These are phyloP conservation scores for Ranitomeya variabilis DNA, from an alignment of 2,113 vertebrate genomes.

Conservation along the genomic window DNA sequence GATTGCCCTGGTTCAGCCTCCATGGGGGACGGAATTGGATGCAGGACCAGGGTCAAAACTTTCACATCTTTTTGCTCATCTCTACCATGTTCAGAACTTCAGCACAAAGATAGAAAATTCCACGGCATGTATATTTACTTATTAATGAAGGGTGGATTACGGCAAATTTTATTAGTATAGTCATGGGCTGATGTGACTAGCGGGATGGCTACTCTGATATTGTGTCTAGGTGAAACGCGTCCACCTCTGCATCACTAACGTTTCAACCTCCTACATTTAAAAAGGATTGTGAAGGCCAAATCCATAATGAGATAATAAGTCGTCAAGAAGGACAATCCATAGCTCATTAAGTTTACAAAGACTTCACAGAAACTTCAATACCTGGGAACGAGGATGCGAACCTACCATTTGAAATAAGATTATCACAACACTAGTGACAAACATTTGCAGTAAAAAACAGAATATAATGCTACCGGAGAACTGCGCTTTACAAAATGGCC, in stretches of 20 bases:
- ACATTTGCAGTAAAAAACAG: slow-evolving; percentile 11
- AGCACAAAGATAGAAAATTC: no score
- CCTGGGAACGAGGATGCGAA: background rate
- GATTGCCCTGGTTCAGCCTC: no score
- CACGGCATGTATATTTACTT: no score
- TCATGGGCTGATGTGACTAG: background rate
- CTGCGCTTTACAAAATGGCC: slow-evolving; percentile 29
- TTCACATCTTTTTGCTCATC: no score
- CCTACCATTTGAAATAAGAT: slow-evolving; percentile 4
- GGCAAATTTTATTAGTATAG: background rate
- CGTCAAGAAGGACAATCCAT: background rate
- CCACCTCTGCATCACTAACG: no score
- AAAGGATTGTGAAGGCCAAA: background rate
- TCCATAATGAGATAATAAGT: slow-evolving; percentile 20
- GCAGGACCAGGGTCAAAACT: no score
- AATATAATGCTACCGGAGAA: background rate
- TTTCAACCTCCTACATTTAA: background rate
- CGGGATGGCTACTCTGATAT: background rate
- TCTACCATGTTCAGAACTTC: no score
- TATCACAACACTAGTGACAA: slow-evolving; percentile 12
- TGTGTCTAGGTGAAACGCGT: background rate
- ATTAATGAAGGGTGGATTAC: no score
- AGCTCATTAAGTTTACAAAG: slow-evolving; percentile 18
- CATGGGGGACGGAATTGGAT: no score
- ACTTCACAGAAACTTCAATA: background rate